Conservation (phyloP, 2,113 vertebrate species). For the Engystomops pustulosus region DNA sequence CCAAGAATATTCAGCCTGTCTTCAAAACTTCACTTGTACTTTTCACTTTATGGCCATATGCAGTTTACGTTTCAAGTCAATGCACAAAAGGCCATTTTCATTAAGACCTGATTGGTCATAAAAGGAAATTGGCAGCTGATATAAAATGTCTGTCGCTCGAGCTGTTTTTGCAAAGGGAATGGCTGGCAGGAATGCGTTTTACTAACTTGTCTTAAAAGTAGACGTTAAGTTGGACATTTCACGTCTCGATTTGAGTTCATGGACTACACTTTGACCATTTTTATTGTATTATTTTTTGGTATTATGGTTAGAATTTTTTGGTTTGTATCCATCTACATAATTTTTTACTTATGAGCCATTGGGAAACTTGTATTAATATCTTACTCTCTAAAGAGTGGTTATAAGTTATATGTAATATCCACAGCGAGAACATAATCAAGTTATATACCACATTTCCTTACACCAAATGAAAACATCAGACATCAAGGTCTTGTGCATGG, state of each 20-base stretch:
- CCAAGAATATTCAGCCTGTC: conserved; percentile 56
- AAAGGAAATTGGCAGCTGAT: conserved; percentile 54
- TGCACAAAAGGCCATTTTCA: conserved; percentile 43
- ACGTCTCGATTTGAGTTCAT: conserved; percentile 56
- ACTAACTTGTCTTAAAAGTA: conserved; percentile 62
- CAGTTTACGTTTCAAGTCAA: conserved; percentile 39
- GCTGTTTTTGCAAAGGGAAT: conserved; percentile 29
- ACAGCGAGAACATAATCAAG: too few species aligned
- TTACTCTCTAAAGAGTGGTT: background rate
- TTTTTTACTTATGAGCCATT: background rate
- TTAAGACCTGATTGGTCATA: conserved; percentile 55
- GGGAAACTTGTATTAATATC: background rate
- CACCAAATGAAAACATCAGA: too few species aligned
- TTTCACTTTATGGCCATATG: conserved; percentile 35
- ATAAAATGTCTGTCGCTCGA: conserved; percentile 53
- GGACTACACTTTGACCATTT: conserved; percentile 55
- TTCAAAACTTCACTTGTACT: conserved; percentile 56
- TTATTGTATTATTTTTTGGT: too few species aligned
- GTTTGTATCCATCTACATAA: background rate
- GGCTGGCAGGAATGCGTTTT: conserved; percentile 54
- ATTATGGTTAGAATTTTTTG: background rate
- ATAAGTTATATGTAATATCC: too few species aligned
- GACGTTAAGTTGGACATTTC: conserved; percentile 62
- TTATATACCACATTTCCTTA: too few species aligned
- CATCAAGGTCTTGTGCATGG: too few species aligned